Percentiles rank a stretch among this genome's conserved stretches.
Conservation (phyloP, 2,888 invertebrate species). For the Acanthosepion esculentum region DNA sequence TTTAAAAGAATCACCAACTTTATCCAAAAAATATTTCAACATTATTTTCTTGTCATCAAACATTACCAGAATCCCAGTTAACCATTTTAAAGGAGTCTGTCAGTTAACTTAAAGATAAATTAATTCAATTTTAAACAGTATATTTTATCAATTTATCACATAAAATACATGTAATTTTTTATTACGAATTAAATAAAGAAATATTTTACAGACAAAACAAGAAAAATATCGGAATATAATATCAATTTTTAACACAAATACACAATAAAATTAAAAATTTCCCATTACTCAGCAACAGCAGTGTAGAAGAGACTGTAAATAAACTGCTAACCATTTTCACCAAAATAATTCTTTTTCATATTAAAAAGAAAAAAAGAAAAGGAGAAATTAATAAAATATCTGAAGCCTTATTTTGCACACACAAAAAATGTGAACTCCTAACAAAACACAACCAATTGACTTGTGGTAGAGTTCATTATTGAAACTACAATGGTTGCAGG, state of each 20-base stretch:
- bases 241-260: neutral
- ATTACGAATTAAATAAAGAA: conserved; percentile 1
- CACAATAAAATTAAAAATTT: neutral
- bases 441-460: neutral
- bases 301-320: neutral
- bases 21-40: neutral
- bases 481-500: neutral
- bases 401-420: neutral
- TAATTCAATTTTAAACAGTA: conserved; percentile 8
- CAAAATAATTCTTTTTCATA: neutral
- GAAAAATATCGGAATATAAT: conserved; percentile 14
- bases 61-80: neutral
- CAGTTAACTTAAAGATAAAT: neutral
- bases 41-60: conserved; percentile 5
- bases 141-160: neutral
- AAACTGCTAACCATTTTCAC: neutral
- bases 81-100: neutral
- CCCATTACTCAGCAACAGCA: conserved; percentile 17
- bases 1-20: neutral
- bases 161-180: neutral
- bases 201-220: conserved; percentile 33
- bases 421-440: neutral
- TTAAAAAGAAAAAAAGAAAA: neutral
- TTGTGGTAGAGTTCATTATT: neutral
- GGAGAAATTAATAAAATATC: neutral